Evolutionary conservation across 1,140 invertebrate genomes (phyloP), one percentile per base, ranked within the genome.

Genomic region (Chironomus striatipennis): DNA sequence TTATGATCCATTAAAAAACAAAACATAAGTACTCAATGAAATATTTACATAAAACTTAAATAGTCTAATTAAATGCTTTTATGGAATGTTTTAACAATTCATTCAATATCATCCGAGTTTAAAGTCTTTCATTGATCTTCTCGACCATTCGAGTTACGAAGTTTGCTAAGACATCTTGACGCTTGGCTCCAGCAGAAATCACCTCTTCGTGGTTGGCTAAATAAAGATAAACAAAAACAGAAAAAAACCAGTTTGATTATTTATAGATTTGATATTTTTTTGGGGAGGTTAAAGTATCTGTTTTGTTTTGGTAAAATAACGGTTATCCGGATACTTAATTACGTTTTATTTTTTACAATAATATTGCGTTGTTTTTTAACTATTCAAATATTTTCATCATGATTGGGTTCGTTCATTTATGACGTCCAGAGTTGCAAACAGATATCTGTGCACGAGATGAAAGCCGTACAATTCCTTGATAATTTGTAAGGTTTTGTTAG

Each of bases 161-260:
- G 1, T 20, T 18, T 70, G 65, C 18, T 18, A 70, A 70, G n/a
- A 21, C 17, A 70, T 18, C 18, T 70, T 92, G 87, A 17, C 90
- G 85, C 74, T 85, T 84, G 75, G 89, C 89, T 1, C 90, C 94
- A 0, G 92, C 91, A 75, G 92, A 88, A 70, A 97, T 87, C 0
- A 98, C 96, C 78, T 98, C 95, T 73, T 94, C 91, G 81, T 98
- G 96, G 79, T 91, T 94, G 0, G 94, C 89, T 77, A 47, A 7
- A 47, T 5, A n/a, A 12, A 57, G 5, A 47, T 47, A 57, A 57
- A 15, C 5, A 57, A 57, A 57, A 57, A n/a, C n/a, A 47, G 2
- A 1, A 47, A 47, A 47, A 57, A 15, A 10, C n/a, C 15, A 0
- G 12, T 57, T n/a, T 15, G 12, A 4, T 10, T n/a, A 34, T 57